A percentile compares a stretch with the other conserved stretches of the same genome.
These are phyloP conservation scores for Amblyornis subalaris DNA, from an alignment of 2,113 vertebrate genomes.

Conservation along the genomic window DNA sequence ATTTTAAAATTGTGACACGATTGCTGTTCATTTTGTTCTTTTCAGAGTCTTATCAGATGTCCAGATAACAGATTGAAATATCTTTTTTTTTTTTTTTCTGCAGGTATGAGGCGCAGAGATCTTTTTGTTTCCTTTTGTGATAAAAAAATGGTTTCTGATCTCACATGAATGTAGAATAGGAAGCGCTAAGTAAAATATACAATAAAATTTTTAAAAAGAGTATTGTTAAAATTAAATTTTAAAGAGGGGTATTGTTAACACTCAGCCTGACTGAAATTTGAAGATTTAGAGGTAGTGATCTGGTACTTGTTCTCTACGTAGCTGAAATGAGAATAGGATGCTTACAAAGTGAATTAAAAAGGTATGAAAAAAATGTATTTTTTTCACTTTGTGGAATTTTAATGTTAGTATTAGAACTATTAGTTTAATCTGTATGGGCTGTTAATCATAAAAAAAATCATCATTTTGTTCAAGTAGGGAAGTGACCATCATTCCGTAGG, in stretches of 20 bases:
- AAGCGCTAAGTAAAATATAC: neutral
- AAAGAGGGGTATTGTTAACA: neutral
- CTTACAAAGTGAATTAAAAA: neutral
- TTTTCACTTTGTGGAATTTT: neutral
- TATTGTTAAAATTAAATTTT: neutral
- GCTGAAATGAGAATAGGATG: neutral
- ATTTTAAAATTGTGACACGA: neutral
- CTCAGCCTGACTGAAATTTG: neutral
- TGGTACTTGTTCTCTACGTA: neutral
- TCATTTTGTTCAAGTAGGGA: neutral
- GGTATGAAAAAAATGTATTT: neutral
- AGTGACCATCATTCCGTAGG: neutral
- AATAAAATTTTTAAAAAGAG: neutral
- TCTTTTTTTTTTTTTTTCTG: neutral
- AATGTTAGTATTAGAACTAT: neutral
- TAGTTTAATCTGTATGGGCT: neutral
- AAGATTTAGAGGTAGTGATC: neutral
- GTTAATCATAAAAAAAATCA: neutral
- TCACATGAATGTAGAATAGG: neutral
- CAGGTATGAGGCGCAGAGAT: neutral
- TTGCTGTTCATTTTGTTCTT: neutral
- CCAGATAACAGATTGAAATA: neutral
- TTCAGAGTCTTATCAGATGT: neutral
- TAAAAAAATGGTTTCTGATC: neutral
- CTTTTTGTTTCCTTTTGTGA: neutral